Conservation (phyloP, 2,797 vertebrate species). For the Parotocinclus haroldoi region DNA sequence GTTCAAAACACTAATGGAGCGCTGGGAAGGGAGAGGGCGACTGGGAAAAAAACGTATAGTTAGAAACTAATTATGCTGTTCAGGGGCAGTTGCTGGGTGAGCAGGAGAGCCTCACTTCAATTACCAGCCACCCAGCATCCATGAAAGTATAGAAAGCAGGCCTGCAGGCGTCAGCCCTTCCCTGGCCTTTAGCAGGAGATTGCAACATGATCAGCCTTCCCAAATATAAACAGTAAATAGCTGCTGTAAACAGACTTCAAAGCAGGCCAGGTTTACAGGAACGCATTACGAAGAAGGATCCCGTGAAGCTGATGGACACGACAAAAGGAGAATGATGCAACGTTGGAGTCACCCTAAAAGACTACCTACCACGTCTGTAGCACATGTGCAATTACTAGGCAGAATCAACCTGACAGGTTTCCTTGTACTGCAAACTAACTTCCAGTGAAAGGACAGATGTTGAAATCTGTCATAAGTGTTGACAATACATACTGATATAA, state of each 20-base stretch:
- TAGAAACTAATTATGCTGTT: constrained; percentile 67
- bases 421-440: too few species aligned
- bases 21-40: constrained; percentile 18
- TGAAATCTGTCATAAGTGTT: too few species aligned
- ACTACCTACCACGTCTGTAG: too few species aligned
- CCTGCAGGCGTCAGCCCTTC: constrained; percentile 17
- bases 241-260: constrained; percentile 25
- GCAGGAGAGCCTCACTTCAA: constrained; percentile 58
- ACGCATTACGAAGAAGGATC: background rate
- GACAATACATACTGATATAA: too few species aligned
- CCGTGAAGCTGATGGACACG: constrained; percentile 2
- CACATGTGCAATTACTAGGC: too few species aligned
- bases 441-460: too few species aligned
- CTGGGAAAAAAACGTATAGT: constrained; percentile 48
- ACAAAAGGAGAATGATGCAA: background rate
- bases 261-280: constrained; percentile 8
- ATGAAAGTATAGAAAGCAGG: constrained; percentile 49
- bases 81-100: constrained; percentile 60
- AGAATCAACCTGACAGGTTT: too few species aligned
- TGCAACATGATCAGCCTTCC: constrained; percentile 3
- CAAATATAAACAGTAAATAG: constrained; percentile 30
- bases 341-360: background rate
- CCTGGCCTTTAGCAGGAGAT: constrained; percentile 14
- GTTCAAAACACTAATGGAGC: constrained; percentile 62
- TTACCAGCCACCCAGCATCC: constrained; percentile 59